These are phyloP conservation scores for Muricea muricata DNA, from an alignment of 92 coral and sea anemone genomes.

Conservation along the genomic window DNA sequence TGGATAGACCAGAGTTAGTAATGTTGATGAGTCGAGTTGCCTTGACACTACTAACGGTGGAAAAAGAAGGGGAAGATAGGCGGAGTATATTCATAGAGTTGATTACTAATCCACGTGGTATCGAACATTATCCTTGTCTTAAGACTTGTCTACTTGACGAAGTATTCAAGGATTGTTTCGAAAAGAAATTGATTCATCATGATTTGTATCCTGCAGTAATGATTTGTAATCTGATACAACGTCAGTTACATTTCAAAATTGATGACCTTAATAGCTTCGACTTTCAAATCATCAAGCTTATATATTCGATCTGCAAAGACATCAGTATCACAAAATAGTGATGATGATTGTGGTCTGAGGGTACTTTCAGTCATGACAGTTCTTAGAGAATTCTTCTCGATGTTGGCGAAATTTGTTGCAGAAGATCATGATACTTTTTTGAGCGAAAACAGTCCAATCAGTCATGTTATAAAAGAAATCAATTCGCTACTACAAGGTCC, in stretches of 20 bases:
- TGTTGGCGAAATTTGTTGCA: constrained; percentile 67
- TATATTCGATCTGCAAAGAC: constrained; percentile 66
- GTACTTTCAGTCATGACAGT: constrained; percentile 81
- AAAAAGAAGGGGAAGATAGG: constrained; percentile 60
- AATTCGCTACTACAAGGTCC: constrained; percentile 52
- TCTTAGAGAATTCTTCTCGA: constrained; percentile 70
- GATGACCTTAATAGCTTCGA: constrained; percentile 66
- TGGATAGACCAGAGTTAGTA: constrained; percentile 58
- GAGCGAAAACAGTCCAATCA: constrained; percentile 40
- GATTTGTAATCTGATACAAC: constrained; percentile 89
- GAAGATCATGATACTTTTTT: constrained; percentile 32
- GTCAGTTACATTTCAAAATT: constrained; percentile 59
- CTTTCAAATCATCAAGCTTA: constrained; percentile 52
- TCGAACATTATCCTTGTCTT: constrained; percentile 70
- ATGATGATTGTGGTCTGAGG: constrained; percentile 46
- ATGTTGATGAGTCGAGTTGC: constrained; percentile 77
- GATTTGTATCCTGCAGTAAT: constrained; percentile 81
- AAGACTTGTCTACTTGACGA: constrained; percentile 41
- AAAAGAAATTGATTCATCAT: constrained; percentile 37
- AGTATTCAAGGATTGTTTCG: constrained; percentile 16
- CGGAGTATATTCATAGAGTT: constrained; percentile 70
- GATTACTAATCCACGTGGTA: constrained; percentile 71
- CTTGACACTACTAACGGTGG: constrained; percentile 72
- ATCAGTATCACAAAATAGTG: constrained; percentile 48
- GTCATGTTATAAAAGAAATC: constrained; percentile 65